phyloP scores from a whole-genome alignment of 2,797 vertebrate genomes.

The Takifugu ocellatus region DNA sequence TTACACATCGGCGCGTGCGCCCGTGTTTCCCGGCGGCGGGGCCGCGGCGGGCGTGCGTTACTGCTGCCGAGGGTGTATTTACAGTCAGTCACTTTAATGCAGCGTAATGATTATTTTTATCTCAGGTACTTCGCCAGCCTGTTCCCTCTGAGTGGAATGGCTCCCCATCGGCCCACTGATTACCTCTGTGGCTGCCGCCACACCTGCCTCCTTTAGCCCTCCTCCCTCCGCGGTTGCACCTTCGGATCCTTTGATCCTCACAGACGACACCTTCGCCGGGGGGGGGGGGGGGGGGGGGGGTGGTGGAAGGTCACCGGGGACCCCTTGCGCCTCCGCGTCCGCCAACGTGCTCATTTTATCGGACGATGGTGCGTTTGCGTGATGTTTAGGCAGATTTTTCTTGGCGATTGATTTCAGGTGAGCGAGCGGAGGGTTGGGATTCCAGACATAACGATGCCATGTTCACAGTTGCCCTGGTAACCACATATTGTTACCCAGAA shows the following conservation, averaged over 20 bases:
- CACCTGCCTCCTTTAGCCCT: constrained; percentile 67
- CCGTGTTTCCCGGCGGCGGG: constrained; percentile 12
- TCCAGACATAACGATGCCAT: too few relatives aligned
- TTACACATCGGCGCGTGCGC: constrained; percentile 34
- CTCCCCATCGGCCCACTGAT: constrained; percentile 77
- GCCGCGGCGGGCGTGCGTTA: constrained; percentile 56
- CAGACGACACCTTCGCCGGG: neutral
- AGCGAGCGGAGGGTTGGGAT: too few relatives aligned
- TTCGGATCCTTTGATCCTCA: neutral
- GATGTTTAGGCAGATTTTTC: too few relatives aligned
- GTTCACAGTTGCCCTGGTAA: neutral
- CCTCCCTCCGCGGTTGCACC: constrained; percentile 15
- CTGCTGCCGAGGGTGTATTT: constrained; percentile 74
- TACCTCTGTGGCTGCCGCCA: constrained; percentile 71
- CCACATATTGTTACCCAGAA: constrained; percentile 12
- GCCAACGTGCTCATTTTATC: too few relatives aligned
- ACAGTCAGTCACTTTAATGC: constrained; percentile 79
- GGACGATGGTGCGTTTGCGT: too few relatives aligned
- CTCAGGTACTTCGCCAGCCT: constrained; percentile 69
- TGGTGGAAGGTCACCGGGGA: too few relatives aligned
- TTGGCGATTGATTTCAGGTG: too few relatives aligned
- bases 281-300: too few relatives aligned
- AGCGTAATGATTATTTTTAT: constrained; percentile 83
- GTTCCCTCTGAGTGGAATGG: constrained; percentile 70
- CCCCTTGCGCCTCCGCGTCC: too few relatives aligned